Conservation (phyloP, 2,113 vertebrate species). For the Nerophis ophidion region DNA sequence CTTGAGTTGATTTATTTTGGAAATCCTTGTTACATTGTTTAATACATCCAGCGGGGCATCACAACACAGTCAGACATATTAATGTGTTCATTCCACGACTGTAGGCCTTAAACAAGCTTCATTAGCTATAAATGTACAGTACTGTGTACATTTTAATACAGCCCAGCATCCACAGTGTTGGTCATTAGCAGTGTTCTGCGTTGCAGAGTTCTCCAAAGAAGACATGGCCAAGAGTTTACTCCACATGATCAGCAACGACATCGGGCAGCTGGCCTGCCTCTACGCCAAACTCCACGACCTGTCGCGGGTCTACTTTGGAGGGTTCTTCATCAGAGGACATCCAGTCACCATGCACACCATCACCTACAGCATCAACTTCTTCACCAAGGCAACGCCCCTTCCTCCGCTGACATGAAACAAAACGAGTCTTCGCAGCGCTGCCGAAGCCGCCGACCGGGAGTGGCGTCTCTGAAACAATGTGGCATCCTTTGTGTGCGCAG, state of each 20-base stretch:
- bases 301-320: slow-evolving; percentile 90
- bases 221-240: slow-evolving; percentile 97
- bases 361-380: slow-evolving; percentile 98
- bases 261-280: slow-evolving; percentile 95
- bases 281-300: slow-evolving; percentile 88
- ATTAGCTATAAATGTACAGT: too few relatives aligned
- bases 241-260: slow-evolving; percentile 99
- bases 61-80: too few relatives aligned
- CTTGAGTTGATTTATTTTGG: too few relatives aligned
- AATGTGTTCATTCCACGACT: too few relatives aligned
- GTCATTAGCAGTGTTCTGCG: background rate
- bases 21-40: too few relatives aligned
- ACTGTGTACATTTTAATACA: too few relatives aligned
- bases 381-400: slow-evolving; percentile 82
- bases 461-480: too few relatives aligned
- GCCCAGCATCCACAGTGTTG: too few relatives aligned
- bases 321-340: slow-evolving; percentile 96
- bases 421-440: background rate
- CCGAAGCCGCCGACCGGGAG: too few relatives aligned
- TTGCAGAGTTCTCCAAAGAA: slow-evolving; percentile 82
- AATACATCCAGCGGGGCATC: too few relatives aligned
- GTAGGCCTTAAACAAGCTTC: too few relatives aligned
- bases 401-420: background rate
- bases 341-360: slow-evolving; percentile 98
- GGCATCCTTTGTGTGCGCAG: slow-evolving; percentile 59